phyloP scores from a whole-genome alignment of 2,888 invertebrate genomes.

The Agelastica alni region DNA sequence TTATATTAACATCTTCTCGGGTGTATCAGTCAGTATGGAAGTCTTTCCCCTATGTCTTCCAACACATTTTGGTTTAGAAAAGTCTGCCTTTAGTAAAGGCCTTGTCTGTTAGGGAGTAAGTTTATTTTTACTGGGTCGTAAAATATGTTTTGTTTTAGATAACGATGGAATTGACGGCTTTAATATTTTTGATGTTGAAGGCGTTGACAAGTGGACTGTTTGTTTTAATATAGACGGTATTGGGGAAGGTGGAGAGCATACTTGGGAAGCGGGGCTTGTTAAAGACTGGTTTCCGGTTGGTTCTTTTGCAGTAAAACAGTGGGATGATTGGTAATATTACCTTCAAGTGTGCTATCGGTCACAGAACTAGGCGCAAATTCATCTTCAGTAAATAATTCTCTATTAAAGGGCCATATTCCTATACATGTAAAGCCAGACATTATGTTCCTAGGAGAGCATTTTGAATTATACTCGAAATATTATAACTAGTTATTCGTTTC shows the following conservation, averaged over 20 bases:
- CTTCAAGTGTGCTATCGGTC: slow-evolving; percentile 13
- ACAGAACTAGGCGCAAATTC: slow-evolving; percentile 17
- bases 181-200: slow-evolving; percentile 1
- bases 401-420: too few species aligned
- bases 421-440: too few species aligned
- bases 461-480: too few species aligned
- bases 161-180: neutral
- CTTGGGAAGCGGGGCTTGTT: too few species aligned
- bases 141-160: slow-evolving; percentile 1
- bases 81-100: slow-evolving; percentile 3
- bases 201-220: too few species aligned
- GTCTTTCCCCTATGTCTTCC: neutral
- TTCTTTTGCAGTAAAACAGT: neutral
- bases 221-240: neutral
- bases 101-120: slow-evolving; percentile 1
- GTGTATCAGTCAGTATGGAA: neutral
- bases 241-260: too few species aligned
- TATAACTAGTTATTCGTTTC: too few species aligned
- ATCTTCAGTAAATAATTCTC: slow-evolving; percentile 19
- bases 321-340: slow-evolving; percentile 3
- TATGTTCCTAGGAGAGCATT: too few species aligned
- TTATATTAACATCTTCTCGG: neutral
- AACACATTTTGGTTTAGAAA: slow-evolving; percentile 6
- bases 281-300: too few species aligned
- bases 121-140: neutral